These are phyloP conservation scores for Pseudomyrmex sp. DNA, from an alignment of 1,140 invertebrate species.

Conservation along the genomic window DNA sequence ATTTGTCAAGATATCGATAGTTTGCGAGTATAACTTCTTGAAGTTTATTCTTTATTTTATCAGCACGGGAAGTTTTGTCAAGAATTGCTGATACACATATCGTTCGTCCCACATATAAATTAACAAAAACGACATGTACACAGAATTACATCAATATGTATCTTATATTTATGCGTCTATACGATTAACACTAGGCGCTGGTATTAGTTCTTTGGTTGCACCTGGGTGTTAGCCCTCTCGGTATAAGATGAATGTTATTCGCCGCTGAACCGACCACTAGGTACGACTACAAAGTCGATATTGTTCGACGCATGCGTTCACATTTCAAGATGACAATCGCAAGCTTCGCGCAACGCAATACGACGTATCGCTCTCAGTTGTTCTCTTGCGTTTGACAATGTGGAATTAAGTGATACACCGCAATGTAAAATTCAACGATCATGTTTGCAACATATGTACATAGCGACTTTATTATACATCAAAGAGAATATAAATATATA, in stretches of 20 bases:
- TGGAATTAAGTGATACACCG: conserved; percentile 16
- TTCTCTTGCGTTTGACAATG: not conserved
- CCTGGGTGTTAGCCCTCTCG: not conserved
- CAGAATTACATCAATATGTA: conserved; percentile 66
- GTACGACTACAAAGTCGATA: not conserved
- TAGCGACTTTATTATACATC: too few species aligned
- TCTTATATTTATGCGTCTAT: conserved; percentile 68
- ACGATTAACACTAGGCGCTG: conserved; percentile 32
- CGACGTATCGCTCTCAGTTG: not conserved
- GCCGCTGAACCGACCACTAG: not conserved
- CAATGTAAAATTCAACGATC: too few species aligned
- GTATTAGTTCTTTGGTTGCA: conserved; percentile 51
- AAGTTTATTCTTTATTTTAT: not conserved
- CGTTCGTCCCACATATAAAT: conserved; percentile 7
- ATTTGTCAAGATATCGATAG: not conserved
- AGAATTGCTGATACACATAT: not conserved
- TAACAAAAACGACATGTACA: conserved; percentile 62
- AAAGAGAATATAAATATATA: too few species aligned
- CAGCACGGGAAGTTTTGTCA: not conserved
- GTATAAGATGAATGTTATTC: conserved; percentile 7
- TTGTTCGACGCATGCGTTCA: too few species aligned
- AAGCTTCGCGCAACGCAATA: not conserved
- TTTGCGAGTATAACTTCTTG: not conserved
- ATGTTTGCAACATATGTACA: too few species aligned
- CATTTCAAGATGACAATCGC: not conserved